Evolutionary conservation across 2,888 invertebrate genomes (phyloP).

Genomic region (Hypomecis punctinalis): DNA sequence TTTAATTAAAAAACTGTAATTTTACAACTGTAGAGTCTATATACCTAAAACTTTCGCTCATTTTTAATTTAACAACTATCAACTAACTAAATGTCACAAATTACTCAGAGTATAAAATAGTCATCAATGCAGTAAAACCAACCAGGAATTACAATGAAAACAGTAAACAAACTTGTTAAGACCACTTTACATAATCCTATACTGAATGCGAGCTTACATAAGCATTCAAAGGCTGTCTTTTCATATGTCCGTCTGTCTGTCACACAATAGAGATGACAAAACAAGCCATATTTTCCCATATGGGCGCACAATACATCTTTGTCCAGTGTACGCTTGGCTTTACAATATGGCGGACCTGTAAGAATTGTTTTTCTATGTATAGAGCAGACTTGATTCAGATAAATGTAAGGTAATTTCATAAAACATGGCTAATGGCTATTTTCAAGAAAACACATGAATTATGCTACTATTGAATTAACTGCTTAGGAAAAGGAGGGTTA

Average conservation of each 20-base stretch:
- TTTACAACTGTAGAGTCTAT: no score
- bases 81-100: no score
- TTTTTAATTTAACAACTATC: no score
- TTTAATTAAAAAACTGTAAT: no score
- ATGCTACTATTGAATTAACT: no score
- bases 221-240: constrained; percentile 80
- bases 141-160: constrained; percentile 27
- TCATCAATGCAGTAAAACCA: background rate
- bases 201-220: constrained; percentile 59
- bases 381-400: constrained; percentile 19
- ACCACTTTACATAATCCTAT: constrained; percentile 51
- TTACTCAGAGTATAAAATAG: background rate
- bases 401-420: no score
- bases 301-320: constrained; percentile 77
- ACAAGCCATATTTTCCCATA: constrained; percentile 82
- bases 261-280: constrained; percentile 81
- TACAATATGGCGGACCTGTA: constrained; percentile 59
- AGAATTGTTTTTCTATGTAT: constrained; percentile 63
- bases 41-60: no score
- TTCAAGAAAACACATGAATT: no score
- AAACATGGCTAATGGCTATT: no score
- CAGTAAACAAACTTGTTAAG: constrained; percentile 37
- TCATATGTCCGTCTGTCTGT: constrained; percentile 82
- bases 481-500: no score
- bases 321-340: constrained; percentile 59